Percentiles rank a stretch among this genome's conserved stretches.
Evolutionary conservation across 2,888 invertebrate species (phyloP).

Genomic region (Deroplatys truncata): DNA sequence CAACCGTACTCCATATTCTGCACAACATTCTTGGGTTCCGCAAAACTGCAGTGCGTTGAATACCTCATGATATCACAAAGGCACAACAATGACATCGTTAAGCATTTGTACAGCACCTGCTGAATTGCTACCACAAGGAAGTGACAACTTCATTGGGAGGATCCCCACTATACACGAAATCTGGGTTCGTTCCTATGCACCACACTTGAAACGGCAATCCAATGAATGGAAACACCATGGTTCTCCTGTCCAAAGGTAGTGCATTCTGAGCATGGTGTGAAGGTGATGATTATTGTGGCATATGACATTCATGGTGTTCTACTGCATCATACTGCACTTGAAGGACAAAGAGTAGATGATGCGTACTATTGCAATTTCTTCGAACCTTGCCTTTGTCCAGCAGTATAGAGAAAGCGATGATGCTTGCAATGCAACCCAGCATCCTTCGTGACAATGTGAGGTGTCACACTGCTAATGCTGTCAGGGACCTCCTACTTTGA

Average conservation of each 20-base stretch:
- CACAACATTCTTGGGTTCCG: neutral
- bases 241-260: neutral
- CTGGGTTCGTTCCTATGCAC: neutral
- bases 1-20: neutral
- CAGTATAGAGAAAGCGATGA: no score
- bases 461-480: neutral
- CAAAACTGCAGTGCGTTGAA: neutral
- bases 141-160: neutral
- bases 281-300: neutral
- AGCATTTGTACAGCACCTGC: neutral
- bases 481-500: neutral
- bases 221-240: neutral
- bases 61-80: neutral
- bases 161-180: neutral
- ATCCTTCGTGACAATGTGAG: neutral
- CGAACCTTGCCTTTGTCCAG: neutral
- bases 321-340: neutral
- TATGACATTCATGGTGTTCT: neutral
- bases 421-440: neutral
- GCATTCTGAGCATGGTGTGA: neutral
- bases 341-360: neutral
- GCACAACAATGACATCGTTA: neutral
- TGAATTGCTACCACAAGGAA: neutral
- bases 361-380: neutral
- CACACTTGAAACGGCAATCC: neutral